A percentile compares a stretch with the other conserved stretches of the same genome.
Evolutionary conservation across 1,140 invertebrate genomes (phyloP).

Genomic region (Chrysomallon squamiferum): DNA sequence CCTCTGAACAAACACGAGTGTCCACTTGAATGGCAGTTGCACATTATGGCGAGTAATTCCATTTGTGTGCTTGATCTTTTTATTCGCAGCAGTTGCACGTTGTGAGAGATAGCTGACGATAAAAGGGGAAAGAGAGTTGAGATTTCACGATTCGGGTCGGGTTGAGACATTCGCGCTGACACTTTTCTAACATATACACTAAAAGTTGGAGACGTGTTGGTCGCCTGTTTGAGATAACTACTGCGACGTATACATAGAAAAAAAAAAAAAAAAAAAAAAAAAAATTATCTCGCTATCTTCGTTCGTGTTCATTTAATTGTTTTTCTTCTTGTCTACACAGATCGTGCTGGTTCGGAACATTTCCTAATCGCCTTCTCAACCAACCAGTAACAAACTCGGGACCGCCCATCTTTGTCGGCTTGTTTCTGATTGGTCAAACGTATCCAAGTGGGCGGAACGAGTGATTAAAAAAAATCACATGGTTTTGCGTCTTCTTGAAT

Average conservation of each 20-base stretch:
- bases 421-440: background rate
- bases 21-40: slow-evolving; percentile 1
- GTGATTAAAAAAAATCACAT: background rate
- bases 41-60: slow-evolving; percentile 1
- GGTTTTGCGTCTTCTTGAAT: slow-evolving; percentile 8
- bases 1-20: background rate
- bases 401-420: background rate
- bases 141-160: background rate
- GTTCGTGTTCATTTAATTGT: background rate
- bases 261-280: too few relatives aligned
- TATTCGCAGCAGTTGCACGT: background rate
- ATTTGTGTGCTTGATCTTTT: slow-evolving; percentile 3
- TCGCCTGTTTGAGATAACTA: background rate
- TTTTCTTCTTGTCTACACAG: background rate
- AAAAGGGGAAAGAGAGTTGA: background rate
- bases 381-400: background rate
- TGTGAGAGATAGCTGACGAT: background rate
- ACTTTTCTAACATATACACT: background rate
- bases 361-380: background rate
- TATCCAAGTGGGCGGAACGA: background rate
- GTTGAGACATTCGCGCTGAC: background rate
- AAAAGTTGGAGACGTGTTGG: background rate
- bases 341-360: background rate
- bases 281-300: too few relatives aligned
- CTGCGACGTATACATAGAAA: background rate